A percentile compares a stretch with the other conserved stretches of the same genome.
Conservation (phyloP, 2,797 vertebrate genomes). For the Mus minutoides region DNA sequence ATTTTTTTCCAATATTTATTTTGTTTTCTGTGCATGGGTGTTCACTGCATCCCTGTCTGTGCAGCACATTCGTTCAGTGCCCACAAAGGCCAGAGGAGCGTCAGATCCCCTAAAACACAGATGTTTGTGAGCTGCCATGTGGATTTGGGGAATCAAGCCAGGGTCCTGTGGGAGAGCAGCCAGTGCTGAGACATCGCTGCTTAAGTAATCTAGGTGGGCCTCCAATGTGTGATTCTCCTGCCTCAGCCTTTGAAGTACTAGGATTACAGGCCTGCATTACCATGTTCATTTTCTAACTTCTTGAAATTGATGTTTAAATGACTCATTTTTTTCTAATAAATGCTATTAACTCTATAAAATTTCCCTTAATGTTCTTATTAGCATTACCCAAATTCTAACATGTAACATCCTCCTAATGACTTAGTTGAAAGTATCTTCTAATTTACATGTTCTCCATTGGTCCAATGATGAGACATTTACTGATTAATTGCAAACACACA, state of each 20-base stretch:
- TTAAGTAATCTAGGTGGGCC: not conserved
- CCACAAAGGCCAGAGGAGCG: not conserved
- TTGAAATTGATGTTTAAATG: slow-evolving; percentile 21
- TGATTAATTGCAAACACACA: slow-evolving; percentile 16
- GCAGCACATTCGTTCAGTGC: not conserved
- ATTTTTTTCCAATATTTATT: not conserved
- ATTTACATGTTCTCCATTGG: slow-evolving; percentile 8
- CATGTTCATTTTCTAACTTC: slow-evolving; percentile 21
- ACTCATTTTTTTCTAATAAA: not conserved
- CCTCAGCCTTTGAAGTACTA: not conserved
- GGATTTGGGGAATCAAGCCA: no score
- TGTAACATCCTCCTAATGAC: not conserved
- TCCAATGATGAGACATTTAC: not conserved
- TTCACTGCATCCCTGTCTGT: not conserved
- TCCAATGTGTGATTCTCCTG: not conserved
- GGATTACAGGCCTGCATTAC: not conserved
- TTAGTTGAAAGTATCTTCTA: slow-evolving; percentile 45
- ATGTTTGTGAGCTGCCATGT: not conserved
- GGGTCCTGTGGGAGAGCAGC: not conserved
- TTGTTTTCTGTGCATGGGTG: not conserved
- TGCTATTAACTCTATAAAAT: not conserved
- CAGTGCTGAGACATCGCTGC: not conserved
- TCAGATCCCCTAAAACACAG: not conserved
- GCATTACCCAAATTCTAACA: not conserved
- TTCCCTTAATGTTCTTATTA: not conserved